phyloP scores from a whole-genome alignment of 2,888 invertebrate species.

The Drosophila neoperkinsi region DNA sequence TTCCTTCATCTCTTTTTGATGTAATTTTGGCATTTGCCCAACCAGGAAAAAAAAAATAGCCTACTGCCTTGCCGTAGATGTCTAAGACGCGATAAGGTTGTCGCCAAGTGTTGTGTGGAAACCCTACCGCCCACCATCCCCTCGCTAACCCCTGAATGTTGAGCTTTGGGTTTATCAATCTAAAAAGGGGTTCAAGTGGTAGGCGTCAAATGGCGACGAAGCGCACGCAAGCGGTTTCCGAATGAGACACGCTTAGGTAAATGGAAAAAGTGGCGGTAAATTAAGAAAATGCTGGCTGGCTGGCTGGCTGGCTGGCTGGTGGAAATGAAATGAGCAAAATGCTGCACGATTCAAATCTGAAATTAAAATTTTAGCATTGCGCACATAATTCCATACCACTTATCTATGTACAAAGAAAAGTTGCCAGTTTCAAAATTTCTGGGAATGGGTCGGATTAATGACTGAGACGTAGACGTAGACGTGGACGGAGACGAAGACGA shows the following conservation, averaged over 20 bases:
- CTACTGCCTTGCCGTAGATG: conserved; percentile 54
- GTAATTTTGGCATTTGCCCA: conserved; percentile 80
- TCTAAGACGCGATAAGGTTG: conserved; percentile 64
- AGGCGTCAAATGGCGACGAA: conserved; percentile 56
- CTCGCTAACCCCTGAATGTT: not conserved
- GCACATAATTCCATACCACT: conserved; percentile 83
- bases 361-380: conserved; percentile 84
- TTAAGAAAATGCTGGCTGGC: conserved; percentile 63
- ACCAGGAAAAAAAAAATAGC: conserved; percentile 65
- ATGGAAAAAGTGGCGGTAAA: conserved; percentile 68
- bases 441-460: conserved; percentile 24
- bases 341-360: conserved; percentile 69
- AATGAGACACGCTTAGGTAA: conserved; percentile 66
- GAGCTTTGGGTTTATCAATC: conserved; percentile 12
- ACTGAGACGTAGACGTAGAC: conserved; percentile 19
- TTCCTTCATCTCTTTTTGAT: conserved; percentile 74
- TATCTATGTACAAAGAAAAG: conserved; percentile 12
- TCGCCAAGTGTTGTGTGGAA: conserved; percentile 19
- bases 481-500: not conserved
- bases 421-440: not conserved
- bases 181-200: conserved; percentile 44
- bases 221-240: conserved; percentile 62
- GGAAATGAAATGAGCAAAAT: conserved; percentile 54
- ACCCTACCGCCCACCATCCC: not conserved
- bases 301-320: conserved; percentile 37